Percentiles rank a stretch among this genome's conserved stretches.
These are phyloP conservation scores for Gila orcuttii DNA, from an alignment of 2,113 vertebrate species.

Conservation along the genomic window DNA sequence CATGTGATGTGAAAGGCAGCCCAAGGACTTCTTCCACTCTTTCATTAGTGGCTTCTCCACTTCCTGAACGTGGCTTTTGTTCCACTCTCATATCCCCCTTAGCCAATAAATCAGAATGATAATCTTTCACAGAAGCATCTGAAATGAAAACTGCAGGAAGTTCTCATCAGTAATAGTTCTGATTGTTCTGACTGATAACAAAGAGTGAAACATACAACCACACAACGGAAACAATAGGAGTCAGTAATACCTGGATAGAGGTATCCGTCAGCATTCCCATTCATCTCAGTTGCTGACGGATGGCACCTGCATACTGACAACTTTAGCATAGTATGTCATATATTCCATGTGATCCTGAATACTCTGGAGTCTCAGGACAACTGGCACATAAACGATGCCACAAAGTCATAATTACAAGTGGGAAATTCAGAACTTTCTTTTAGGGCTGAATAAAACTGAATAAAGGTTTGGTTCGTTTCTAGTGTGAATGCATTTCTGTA, in stretches of 20 bases:
- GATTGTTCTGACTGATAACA: background rate
- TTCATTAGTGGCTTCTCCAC: background rate
- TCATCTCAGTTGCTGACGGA: background rate
- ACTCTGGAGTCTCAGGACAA: background rate
- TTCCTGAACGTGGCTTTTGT: conserved; percentile 17
- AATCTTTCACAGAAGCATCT: background rate
- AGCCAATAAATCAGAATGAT: background rate
- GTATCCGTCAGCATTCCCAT: background rate
- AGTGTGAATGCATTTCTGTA: too few species aligned
- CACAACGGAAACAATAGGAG: background rate
- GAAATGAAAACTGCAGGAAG: background rate
- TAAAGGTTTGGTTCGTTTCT: too few species aligned
- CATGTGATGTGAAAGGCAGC: conserved; percentile 14
- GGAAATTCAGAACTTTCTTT: too few species aligned
- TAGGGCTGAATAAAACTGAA: too few species aligned
- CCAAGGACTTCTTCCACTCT: conserved; percentile 24
- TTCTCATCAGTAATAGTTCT: background rate
- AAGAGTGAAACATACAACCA: background rate
- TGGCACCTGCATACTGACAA: background rate
- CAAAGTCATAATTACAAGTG: too few species aligned
- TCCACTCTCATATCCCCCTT: conserved; percentile 3
- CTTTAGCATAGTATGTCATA: background rate
- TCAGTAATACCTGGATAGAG: background rate
- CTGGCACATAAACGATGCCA: background rate
- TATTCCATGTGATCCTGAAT: conserved; percentile 12